Base-by-base conservation (phyloP, 2,113 vertebrate genomes). In the Perca flavescens region DNA sequence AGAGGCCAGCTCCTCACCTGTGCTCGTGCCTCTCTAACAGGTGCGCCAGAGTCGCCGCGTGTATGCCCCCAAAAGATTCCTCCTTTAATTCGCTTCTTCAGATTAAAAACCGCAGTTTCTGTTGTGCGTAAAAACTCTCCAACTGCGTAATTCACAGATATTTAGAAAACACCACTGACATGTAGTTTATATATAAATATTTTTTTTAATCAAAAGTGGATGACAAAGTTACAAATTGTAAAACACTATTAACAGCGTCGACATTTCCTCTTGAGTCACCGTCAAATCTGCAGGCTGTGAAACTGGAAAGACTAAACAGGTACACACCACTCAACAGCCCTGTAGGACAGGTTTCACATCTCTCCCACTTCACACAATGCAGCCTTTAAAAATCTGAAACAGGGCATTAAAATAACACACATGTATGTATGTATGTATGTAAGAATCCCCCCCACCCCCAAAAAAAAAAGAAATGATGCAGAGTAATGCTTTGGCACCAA, bases 301-400 rank as follows among this genome's bases (percentile, higher is more conserved):
- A 95, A 94, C 93, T 82, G 90, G 94, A 95, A 93, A 90, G 86
- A 91, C 93, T 56, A 85, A 49, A 71, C 58, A 56, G 66, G 69
- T 79, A 67, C 85, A 58, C 67, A 49, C 47, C 74, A 83, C 49
- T 65, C 62, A 86, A 58, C 80, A 83, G 85, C 82, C 90, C 87
- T 68, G 94, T 80, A 87, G 25, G 87, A 95, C 95, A 73, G 93
- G 94, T 96, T 96, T 84, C 78, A 85, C 79, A 43, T 77, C 88
- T 74, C 79, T 77, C 16, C 43, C 62, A 31, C 73, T 63, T 1
- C 63, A 74, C 64, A 88, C 61, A 80, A 43, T 15, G 16, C 47
- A 34, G 21, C 47, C 46, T 47, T 66, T 31, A 52, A 67, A 72
- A 12, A 28, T 1, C 19, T 16, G 12, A 10, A 5, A n/a, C 46